These are phyloP conservation scores for Enteromius trimaculatus DNA, from an alignment of 2,797 vertebrate genomes.

Conservation along the genomic window DNA sequence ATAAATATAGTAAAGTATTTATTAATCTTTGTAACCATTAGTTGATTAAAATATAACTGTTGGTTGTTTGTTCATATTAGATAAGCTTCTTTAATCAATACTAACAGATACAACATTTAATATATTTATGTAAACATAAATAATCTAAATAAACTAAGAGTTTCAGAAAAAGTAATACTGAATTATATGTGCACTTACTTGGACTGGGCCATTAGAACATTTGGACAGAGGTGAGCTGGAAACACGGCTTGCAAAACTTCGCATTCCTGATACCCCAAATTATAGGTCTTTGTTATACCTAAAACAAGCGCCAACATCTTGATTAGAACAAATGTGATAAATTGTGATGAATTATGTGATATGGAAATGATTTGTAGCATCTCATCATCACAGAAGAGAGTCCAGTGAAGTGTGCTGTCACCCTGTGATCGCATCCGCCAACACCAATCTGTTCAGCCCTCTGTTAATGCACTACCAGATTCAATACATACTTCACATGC, in stretches of 20 bases:
- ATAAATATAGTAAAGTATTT: background rate
- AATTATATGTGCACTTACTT: constrained; percentile 77
- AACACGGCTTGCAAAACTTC: constrained; percentile 89
- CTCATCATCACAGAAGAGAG: constrained; percentile 3
- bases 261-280: constrained; percentile 87
- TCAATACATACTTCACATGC: background rate
- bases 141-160: background rate
- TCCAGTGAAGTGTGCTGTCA: constrained; percentile 9
- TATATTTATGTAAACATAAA: too few species aligned
- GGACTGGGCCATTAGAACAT: constrained; percentile 84
- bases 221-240: constrained; percentile 83
- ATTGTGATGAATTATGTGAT: constrained; percentile 1
- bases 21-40: background rate
- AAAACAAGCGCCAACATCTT: background rate
- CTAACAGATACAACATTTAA: background rate
- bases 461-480: background rate
- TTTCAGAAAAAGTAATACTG: background rate
- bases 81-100: background rate
- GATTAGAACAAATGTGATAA: constrained; percentile 12
- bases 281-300: constrained; percentile 94
- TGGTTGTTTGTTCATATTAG: background rate
- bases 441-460: constrained; percentile 15
- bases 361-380: constrained; percentile 25
- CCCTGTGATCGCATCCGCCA: constrained; percentile 14
- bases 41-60: background rate